Conservation (phyloP, 2,888 invertebrate genomes). For the Dryocosmus kuriphilus region DNA sequence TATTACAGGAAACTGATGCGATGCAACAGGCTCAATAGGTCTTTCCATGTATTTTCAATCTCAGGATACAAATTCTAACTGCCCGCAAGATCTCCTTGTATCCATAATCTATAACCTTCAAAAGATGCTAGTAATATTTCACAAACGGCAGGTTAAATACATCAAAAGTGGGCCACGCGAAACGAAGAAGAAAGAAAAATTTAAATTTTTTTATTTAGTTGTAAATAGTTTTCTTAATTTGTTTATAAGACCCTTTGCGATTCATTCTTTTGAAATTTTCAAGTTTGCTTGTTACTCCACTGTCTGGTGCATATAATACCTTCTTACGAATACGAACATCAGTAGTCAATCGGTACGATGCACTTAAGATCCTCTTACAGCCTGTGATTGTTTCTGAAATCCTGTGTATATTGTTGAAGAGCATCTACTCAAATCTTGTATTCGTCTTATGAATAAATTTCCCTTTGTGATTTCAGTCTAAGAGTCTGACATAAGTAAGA, state of each 20-base stretch:
- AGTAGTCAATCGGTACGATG: background rate
- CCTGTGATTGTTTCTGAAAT: constrained; percentile 14
- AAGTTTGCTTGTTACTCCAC: background rate
- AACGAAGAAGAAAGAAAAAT: too few relatives aligned
- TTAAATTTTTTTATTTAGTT: too few relatives aligned
- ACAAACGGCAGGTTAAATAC: too few relatives aligned
- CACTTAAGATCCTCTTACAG: constrained; percentile 31
- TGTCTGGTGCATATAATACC: background rate
- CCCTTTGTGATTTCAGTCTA: background rate
- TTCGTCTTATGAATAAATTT: constrained; percentile 18
- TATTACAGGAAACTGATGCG: constrained; percentile 12
- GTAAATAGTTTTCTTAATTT: too few relatives aligned
- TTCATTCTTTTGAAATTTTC: background rate
- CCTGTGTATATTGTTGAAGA: constrained; percentile 40
- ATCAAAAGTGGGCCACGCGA: too few relatives aligned
- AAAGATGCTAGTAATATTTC: too few relatives aligned
- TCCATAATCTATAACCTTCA: too few relatives aligned
- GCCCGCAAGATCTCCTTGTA: background rate
- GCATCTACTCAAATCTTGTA: constrained; percentile 16
- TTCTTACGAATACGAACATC: background rate
- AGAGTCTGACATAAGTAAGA: background rate
- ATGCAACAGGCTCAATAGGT: constrained; percentile 50
- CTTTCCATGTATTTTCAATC: constrained; percentile 1
- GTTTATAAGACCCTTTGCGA: background rate
- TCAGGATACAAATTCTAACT: background rate